These are phyloP conservation scores for Indicator indicator DNA, from an alignment of 2,113 vertebrate species.

Conservation along the genomic window DNA sequence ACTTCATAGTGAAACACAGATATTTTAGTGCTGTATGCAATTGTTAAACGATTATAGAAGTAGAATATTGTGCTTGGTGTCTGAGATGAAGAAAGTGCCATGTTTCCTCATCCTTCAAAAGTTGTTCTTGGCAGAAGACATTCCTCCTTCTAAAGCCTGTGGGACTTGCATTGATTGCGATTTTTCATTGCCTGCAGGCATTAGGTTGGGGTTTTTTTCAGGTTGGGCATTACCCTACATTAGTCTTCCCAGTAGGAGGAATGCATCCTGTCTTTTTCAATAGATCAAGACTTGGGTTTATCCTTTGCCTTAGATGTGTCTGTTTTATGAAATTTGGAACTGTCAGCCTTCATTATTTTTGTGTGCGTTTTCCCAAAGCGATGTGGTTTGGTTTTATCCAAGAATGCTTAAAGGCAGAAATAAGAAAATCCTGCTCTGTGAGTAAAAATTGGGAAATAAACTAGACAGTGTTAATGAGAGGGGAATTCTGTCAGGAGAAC, in stretches of 20 bases:
- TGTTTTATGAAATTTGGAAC: background rate
- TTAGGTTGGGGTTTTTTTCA: background rate
- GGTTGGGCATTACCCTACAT: background rate
- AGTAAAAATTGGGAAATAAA: background rate
- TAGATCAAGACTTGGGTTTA: background rate
- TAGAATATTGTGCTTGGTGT: background rate
- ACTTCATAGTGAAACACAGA: background rate
- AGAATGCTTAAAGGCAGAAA: background rate
- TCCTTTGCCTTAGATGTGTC: background rate
- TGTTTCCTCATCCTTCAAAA: background rate
- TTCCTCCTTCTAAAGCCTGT: background rate
- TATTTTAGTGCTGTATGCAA: fast-evolving
- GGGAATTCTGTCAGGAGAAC: background rate
- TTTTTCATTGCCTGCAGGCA: background rate
- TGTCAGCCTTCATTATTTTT: background rate
- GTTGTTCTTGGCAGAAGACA: fast-evolving
- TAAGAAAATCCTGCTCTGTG: background rate
- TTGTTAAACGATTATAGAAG: background rate
- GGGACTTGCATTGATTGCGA: background rate
- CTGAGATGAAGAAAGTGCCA: background rate
- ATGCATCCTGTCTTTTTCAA: fast-evolving
- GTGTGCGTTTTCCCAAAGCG: background rate
- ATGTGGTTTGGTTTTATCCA: background rate
- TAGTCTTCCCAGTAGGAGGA: background rate
- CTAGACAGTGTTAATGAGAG: background rate